Base-by-base conservation (phyloP, 2,113 vertebrate genomes). In the Cebidichthys violaceus region DNA sequence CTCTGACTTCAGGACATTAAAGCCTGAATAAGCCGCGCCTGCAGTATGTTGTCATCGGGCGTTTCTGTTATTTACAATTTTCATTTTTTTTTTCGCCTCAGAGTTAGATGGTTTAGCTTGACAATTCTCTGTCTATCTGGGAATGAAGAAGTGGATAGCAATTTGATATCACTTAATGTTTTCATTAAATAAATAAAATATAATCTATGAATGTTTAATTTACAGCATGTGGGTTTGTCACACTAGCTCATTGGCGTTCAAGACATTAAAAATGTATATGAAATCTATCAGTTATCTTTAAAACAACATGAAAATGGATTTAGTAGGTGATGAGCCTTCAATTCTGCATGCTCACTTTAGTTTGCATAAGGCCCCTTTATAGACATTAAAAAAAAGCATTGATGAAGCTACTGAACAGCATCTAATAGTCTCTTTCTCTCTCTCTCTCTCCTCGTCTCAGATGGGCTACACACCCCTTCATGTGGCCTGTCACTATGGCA, bases 391-490 rank as follows among this genome's bases (percentile, higher is more conserved):
- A n/a, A 17, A 77, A 31, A 50, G 15, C 37, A 43, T 83, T 41
- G 47, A 22, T 75, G 29, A 85, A 82, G 60, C 67, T 24, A 52
- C 37, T 78, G 62, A 82, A 50, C 39, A 60, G 29, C 45, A 66
- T 31, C 68, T 73, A 70, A 57, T 27, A 60, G 33, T 77, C 1
- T 79, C 41, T 75, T 0, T 79, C 7, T 50, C 67, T 13, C 64
- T 61, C 41, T 79, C 3, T 75, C 41, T 77, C 2, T 75, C 59
- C 61, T 60, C 57, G 0, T 94, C 88, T 77, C 92, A 99, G 98
- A 97, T 98, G 97, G 98, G 98, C 55, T 99, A 99, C 71, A 99
- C 98, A 1, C 97, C 98, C 0, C 95, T 99, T 84, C 98, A 99
- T 0, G 97, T 99, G 93, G 97, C 97, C 83, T 97, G 97, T 93